Percentiles rank a stretch among this genome's conserved stretches.
phyloP scores from a whole-genome alignment of 92 coral and sea anemone genomes.

The Isaurus tuberculatus region DNA sequence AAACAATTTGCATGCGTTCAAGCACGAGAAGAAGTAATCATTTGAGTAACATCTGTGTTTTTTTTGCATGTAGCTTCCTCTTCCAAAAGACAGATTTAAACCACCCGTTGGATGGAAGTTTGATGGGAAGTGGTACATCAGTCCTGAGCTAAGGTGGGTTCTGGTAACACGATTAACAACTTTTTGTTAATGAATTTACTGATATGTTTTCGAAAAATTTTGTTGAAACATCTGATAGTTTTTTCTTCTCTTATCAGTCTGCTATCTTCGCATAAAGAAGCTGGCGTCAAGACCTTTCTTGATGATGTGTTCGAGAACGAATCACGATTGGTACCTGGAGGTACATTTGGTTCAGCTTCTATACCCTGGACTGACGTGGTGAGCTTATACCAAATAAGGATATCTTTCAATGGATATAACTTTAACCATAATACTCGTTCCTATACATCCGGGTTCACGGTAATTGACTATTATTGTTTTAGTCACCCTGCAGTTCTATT shows the following conservation, averaged over 20 bases:
- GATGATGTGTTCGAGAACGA: constrained; percentile 92
- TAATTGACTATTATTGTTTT: too few relatives aligned
- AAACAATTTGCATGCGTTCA: too few relatives aligned
- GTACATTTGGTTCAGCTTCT: constrained; percentile 83
- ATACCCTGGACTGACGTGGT: constrained; percentile 95
- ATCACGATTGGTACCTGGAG: constrained; percentile 90
- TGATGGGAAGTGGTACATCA: constrained; percentile 59
- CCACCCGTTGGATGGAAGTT: constrained; percentile 62
- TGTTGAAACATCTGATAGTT: too few relatives aligned
- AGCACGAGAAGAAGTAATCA: neutral
- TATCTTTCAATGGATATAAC: neutral
- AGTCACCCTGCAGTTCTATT: too few relatives aligned
- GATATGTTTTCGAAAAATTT: too few relatives aligned
- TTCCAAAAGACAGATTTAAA: constrained; percentile 65
- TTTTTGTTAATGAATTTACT: neutral
- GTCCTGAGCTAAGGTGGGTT: constrained; percentile 53
- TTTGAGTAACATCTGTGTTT: neutral
- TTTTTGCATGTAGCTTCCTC: constrained; percentile 40
- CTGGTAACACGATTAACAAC: neutral
- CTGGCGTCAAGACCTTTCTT: constrained; percentile 62
- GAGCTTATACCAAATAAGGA: neutral
- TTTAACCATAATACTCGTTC: too few relatives aligned
- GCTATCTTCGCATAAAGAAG: constrained; percentile 32
- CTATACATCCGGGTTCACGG: too few relatives aligned
- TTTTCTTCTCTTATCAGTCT: neutral